Conservation (phyloP, 2,888 invertebrate species). For the Cheilosia impressa region DNA sequence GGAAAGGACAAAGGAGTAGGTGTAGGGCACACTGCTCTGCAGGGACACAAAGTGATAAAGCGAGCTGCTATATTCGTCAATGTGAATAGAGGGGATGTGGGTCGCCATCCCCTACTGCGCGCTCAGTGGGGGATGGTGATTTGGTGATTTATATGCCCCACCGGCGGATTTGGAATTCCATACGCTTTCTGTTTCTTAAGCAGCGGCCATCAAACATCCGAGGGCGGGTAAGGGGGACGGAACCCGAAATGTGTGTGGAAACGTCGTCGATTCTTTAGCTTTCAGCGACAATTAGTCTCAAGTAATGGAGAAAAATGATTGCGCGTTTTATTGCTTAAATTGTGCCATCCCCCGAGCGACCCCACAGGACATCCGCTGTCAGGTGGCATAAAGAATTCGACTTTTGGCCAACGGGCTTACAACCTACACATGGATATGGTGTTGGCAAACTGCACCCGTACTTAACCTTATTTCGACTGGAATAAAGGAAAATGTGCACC, state of each 20-base stretch:
- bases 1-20: conserved; percentile 41
- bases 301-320: conserved; percentile 43
- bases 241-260: conserved; percentile 9
- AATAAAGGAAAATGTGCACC: conserved; percentile 41
- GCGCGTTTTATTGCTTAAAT: conserved; percentile 54
- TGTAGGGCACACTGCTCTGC: conserved; percentile 28
- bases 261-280: conserved; percentile 49
- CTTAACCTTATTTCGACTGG: conserved; percentile 70
- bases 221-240: not conserved
- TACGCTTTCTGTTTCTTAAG: conserved; percentile 69
- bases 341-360: not conserved
- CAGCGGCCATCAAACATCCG: conserved; percentile 22
- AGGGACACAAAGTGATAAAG: conserved; percentile 56
- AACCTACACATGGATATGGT: conserved; percentile 41
- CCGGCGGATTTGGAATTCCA: conserved; percentile 62
- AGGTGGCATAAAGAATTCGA: conserved; percentile 48
- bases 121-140: conserved; percentile 57
- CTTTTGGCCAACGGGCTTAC: conserved; percentile 47
- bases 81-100: conserved; percentile 9
- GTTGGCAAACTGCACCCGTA: conserved; percentile 61
- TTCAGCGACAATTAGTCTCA: conserved; percentile 69
- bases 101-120: conserved; percentile 45
- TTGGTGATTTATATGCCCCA: conserved; percentile 72
- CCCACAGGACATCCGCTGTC: conserved; percentile 57
- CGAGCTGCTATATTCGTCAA: conserved; percentile 60